Evolutionary conservation across 2,888 invertebrate species (phyloP), one percentile per base, ranked within the genome.

Genomic region (Drosophila silvestris): DNA sequence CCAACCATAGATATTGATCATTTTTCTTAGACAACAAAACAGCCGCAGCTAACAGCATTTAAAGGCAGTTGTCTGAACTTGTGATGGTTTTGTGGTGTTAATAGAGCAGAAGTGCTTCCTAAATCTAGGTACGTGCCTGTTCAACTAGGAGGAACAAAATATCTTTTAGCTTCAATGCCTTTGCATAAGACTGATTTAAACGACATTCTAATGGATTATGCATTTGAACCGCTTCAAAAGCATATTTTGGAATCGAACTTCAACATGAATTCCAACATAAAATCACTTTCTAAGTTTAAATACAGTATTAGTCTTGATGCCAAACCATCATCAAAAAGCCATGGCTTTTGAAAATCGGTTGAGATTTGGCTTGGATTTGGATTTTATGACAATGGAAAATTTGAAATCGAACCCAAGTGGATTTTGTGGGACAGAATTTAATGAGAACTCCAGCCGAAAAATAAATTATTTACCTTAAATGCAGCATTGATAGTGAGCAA

Each of bases 1-100:
- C 28, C 60, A 54, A 28, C 47, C 52, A 56, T 33, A 69, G 60
- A 47, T 74, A 60, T 63, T 57, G 60, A 41, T 50, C 22, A n/a
- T 26, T 57, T 51, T 28, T 30, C 37, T 19, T 12, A 28, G 14
- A 16, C 30, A 74, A 58, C 32, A 57, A 58, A 61, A 41, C 51
- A 37, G 51, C 26, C 70, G 59, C 71, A 70, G 19, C 22, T 26
- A 32, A 2, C 44, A 22, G 10, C n/a, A 32, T 19, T 28, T 14
- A 47, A 47, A 5, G 26, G 3, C 44, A 35, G n/a, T 37, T 44
- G 41, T 35, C 28, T 69, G 32, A 69, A 58, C 58, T 58, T 69
- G 58, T 35, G 16, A 37, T 59, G 28, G 26, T 28, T 37, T 57
- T n/a, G 19, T 7, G 19, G 10, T 39, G 32, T 54, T 54, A 32